phyloP scores from a whole-genome alignment of 2,888 invertebrate species.

The Plagodis pulveraria region DNA sequence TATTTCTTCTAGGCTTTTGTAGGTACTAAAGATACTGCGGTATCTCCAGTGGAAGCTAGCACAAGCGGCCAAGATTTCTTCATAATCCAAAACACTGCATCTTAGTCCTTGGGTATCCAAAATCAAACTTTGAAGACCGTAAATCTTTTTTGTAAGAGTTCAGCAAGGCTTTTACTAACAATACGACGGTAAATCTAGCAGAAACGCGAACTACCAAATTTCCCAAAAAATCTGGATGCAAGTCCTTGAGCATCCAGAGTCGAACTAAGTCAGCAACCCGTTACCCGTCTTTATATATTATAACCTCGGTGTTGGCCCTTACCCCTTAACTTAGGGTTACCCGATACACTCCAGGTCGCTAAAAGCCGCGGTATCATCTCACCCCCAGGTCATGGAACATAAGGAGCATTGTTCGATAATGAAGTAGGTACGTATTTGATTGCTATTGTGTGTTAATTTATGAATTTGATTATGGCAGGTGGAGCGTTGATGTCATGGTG shows the following conservation, averaged over 20 bases:
- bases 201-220: too few species aligned
- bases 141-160: too few species aligned
- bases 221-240: conserved; percentile 19
- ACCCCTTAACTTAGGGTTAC: conserved; percentile 66
- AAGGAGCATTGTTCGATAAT: conserved; percentile 68
- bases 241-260: conserved; percentile 30
- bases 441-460: conserved; percentile 30
- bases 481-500: neutral
- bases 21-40: too few species aligned
- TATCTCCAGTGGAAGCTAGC: too few species aligned
- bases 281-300: conserved; percentile 58
- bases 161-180: too few species aligned
- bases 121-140: too few species aligned
- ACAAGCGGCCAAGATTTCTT: too few species aligned
- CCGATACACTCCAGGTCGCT: conserved; percentile 70
- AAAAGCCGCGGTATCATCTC: conserved; percentile 54
- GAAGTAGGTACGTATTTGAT: conserved; percentile 17
- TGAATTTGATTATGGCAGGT: conserved; percentile 20
- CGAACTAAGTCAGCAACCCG: conserved; percentile 28
- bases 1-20: too few species aligned
- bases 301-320: conserved; percentile 64
- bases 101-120: too few species aligned
- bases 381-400: conserved; percentile 57
- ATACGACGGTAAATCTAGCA: too few species aligned
- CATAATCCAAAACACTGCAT: too few species aligned